Conservation (phyloP, 2,797 vertebrate genomes). For the Otolemur crassicaudatus region DNA sequence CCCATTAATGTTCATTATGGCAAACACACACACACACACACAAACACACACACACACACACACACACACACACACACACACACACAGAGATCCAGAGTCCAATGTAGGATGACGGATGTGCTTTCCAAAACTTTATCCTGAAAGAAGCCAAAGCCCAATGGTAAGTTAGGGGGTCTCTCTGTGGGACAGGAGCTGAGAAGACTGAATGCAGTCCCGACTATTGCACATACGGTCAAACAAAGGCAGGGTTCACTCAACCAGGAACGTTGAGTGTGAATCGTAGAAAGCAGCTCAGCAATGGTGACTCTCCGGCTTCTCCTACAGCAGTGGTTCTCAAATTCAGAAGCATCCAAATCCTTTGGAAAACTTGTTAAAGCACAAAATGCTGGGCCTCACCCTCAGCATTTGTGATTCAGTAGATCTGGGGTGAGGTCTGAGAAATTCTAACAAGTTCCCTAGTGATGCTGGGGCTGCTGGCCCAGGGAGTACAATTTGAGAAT, state of each 20-base stretch:
- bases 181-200: not conserved
- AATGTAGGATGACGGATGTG: not conserved
- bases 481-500: not conserved
- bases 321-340: conserved; percentile 13
- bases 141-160: conserved; percentile 12
- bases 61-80: too few species aligned
- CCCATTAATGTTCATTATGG: not conserved
- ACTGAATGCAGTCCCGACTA: not conserved
- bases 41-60: not conserved
- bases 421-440: not conserved
- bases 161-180: not conserved
- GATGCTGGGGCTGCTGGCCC: not conserved
- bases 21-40: not conserved
- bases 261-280: not conserved
- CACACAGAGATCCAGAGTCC: not conserved
- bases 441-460: not conserved
- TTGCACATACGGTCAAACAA: not conserved
- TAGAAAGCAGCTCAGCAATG: not conserved
- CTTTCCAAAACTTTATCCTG: not conserved
- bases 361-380: conserved; percentile 15
- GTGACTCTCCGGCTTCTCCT: not conserved
- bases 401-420: conserved; percentile 10
- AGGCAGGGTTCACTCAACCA: not conserved
- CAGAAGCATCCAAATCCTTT: conserved; percentile 40
- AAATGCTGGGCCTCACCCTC: not conserved